A percentile compares a stretch with the other conserved stretches of the same genome.
Conservation (phyloP, 2,888 invertebrate genomes). For the Xiphydria camelus region DNA sequence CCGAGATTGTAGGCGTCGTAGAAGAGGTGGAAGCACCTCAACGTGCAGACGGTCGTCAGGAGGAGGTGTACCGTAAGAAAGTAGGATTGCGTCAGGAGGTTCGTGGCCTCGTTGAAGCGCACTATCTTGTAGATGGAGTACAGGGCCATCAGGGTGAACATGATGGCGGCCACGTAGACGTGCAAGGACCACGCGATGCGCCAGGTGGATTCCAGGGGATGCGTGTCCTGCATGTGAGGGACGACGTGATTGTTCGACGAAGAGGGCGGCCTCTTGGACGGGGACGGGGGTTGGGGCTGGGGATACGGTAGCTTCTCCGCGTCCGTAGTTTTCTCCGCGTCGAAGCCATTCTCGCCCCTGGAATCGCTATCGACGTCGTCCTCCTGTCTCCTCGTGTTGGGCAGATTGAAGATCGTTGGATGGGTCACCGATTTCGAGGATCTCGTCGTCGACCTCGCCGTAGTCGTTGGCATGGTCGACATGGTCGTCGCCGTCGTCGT, state of each 20-base stretch:
- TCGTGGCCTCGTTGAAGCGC: conserved; percentile 82
- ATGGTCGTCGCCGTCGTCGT: conserved; percentile 27
- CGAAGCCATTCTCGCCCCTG: conserved; percentile 36
- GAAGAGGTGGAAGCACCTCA: conserved; percentile 84
- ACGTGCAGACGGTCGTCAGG: conserved; percentile 78
- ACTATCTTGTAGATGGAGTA: conserved; percentile 86
- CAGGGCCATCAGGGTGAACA: conserved; percentile 82
- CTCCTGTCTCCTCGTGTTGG: conserved; percentile 46
- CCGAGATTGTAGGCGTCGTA: conserved; percentile 92
- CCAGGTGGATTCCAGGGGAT: conserved; percentile 66
- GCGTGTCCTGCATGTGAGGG: conserved; percentile 57
- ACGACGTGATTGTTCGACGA: conserved; percentile 38
- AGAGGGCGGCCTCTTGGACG: conserved; percentile 44
- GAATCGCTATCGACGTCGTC: conserved; percentile 24
- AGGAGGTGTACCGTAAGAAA: conserved; percentile 84
- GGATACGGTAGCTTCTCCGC: conserved; percentile 50
- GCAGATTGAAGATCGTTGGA: conserved; percentile 53
- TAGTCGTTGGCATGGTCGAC: conserved; percentile 30
- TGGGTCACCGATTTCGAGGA: conserved; percentile 37
- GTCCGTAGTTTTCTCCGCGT: conserved; percentile 47
- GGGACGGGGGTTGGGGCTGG: conserved; percentile 50
- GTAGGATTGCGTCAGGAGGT: conserved; percentile 84
- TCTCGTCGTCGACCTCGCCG: conserved; percentile 20
- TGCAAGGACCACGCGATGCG: conserved; percentile 90
- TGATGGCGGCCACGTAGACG: conserved; percentile 82